These are phyloP conservation scores for Callitettix versicolor DNA, from an alignment of 1,140 invertebrate species.

Conservation along the genomic window DNA sequence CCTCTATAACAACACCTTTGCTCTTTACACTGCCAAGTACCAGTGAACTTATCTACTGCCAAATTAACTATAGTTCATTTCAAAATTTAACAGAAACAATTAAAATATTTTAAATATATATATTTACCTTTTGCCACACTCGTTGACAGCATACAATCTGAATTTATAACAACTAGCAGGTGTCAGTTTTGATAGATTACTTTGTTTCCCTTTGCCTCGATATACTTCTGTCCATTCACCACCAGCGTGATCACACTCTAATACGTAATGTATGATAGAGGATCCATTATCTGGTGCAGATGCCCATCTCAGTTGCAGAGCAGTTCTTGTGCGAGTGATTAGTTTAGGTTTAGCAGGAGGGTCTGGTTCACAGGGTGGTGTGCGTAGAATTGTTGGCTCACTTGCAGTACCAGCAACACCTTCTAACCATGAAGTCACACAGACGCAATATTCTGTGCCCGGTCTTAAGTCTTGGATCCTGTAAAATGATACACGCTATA, in stretches of 20 bases:
- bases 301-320: conserved; percentile 54
- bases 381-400: conserved; percentile 43
- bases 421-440: conserved; percentile 46
- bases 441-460: conserved; percentile 68
- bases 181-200: conserved; percentile 55
- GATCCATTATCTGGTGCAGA: conserved; percentile 65
- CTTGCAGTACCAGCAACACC: conserved; percentile 38
- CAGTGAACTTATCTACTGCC: no score
- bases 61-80: no score
- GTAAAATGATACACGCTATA: conserved; percentile 27
- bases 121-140: conserved; percentile 52
- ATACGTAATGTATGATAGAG: conserved; percentile 59
- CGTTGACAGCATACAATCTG: conserved; percentile 70
- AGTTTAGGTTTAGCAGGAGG: conserved; percentile 46
- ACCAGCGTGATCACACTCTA: conserved; percentile 63
- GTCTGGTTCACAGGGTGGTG: conserved; percentile 55
- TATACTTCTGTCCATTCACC: conserved; percentile 58
- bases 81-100: no score
- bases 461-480: conserved; percentile 69
- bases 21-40: no score
- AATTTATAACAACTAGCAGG: conserved; percentile 69
- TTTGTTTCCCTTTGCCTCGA: conserved; percentile 55
- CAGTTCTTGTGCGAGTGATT: conserved; percentile 42
- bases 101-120: no score
- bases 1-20: no score